These are phyloP conservation scores for Acanthisitta chloris DNA, from an alignment of 2,113 vertebrate genomes.

Conservation along the genomic window DNA sequence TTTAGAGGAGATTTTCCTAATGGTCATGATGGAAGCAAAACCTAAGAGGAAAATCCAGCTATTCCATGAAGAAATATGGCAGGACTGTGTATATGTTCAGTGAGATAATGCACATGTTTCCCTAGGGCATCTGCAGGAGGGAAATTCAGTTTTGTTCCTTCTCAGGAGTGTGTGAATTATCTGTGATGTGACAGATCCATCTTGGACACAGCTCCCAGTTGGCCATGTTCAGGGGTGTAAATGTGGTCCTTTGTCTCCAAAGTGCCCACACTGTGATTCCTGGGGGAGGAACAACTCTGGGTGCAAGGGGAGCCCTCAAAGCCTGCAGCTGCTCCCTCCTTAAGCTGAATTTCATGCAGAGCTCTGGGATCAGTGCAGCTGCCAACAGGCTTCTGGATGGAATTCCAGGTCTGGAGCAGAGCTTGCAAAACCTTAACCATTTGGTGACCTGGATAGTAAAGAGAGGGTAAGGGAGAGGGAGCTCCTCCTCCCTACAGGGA, in stretches of 20 bases:
- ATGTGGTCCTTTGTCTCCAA: neutral
- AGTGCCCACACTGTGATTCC: neutral
- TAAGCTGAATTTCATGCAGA: neutral
- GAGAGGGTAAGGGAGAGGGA: neutral
- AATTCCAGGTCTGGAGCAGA: neutral
- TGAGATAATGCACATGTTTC: accelerated
- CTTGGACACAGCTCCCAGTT: neutral
- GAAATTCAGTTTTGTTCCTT: neutral
- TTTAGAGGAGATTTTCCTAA: neutral
- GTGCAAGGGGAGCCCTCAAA: neutral
- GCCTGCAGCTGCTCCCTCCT: neutral
- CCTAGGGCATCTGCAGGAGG: neutral
- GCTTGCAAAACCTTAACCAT: neutral
- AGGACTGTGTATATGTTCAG: neutral
- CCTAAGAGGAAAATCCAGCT: neutral
- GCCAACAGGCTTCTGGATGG: neutral
- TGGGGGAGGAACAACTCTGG: neutral
- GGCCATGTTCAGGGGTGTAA: neutral
- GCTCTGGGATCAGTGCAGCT: neutral
- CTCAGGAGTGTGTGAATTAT: neutral
- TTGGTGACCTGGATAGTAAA: neutral
- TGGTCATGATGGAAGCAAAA: neutral
- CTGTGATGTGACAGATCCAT: neutral
- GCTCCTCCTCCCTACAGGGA: neutral
- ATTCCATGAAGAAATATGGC: neutral